Evolutionary conservation across 2,888 invertebrate species (phyloP).

Genomic region (Dryobota labecula): DNA sequence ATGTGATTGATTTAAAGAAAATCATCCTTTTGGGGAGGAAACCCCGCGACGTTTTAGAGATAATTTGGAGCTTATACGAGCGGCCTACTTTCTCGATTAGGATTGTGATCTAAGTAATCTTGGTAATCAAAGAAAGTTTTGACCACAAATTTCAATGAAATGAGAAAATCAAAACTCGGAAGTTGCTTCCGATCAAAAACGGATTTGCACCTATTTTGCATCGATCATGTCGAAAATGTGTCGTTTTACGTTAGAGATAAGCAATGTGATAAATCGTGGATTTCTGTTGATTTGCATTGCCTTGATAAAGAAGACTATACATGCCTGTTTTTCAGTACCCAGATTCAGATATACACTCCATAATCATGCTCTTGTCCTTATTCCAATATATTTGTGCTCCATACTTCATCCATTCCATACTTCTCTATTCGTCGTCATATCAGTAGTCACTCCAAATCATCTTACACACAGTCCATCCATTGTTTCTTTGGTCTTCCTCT

Average conservation of each 20-base stretch:
- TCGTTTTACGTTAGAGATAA: background rate
- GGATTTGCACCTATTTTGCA: background rate
- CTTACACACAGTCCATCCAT: background rate
- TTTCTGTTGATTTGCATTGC: background rate
- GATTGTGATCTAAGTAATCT: no score
- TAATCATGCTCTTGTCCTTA: background rate
- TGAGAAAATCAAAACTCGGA: background rate
- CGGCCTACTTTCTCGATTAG: conserved; percentile 2
- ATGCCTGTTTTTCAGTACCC: background rate
- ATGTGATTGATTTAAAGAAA: conserved; percentile 29
- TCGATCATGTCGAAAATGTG: background rate
- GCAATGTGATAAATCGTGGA: background rate
- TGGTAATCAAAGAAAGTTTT: background rate
- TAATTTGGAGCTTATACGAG: conserved; percentile 31
- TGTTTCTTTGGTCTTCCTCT: no score
- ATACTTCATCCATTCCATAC: background rate
- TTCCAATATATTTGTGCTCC: background rate
- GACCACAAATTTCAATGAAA: background rate
- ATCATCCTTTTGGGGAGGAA: conserved; percentile 3
- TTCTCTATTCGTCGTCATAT: background rate
- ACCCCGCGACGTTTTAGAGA: conserved; percentile 6
- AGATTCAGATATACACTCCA: background rate
- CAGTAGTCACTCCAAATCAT: background rate
- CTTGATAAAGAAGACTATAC: conserved; percentile 1
- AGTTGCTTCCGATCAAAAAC: conserved; percentile 9